Evolutionary conservation across 2,113 vertebrate species (phyloP), one percentile per base, ranked within the genome.

Genomic region (Urocynchramus pylzowi): DNA sequence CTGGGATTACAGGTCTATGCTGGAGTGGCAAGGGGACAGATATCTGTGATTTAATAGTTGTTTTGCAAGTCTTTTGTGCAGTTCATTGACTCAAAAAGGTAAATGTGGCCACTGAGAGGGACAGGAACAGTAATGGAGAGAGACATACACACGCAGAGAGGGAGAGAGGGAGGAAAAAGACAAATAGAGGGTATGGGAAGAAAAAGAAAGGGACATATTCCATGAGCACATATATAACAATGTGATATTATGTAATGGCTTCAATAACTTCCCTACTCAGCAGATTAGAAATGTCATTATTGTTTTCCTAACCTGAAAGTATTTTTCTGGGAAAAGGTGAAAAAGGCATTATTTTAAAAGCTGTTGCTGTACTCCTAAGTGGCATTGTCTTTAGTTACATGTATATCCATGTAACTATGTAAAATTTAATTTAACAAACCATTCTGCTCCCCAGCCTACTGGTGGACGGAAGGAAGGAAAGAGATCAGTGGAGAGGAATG

Each of bases 391-490:
- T 70, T 39, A 83, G 20, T 30, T 71, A 41, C 57, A 57, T 26
- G 33, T 50, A 77, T 59, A 84, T 45, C 52, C 57, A 87, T 44
- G 19, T 22, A 96, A 71, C 50, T 69, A 49, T 70, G 60, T 74
- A 92, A 93, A 83, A 47, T 69, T 79, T 22, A 86, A 76, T 93
- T 85, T 90, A 65, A 82, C 89, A 95, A 91, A 16, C 14, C 33
- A 54, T 75, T 88, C 82, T 90, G 31, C 70, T 90, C 35, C n/a
- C 39, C 23, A 91, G 83, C 47, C 79, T 64, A 56, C 37, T 88
- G 90, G 68, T 0, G 60, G 95, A 95, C 70, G 90, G 93, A 95
- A 95, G 96, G 96, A 97, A 97, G 96, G 96, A 97, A 97, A 90
- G 92, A 92, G 87, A 93, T 87, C 94, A 97, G 79, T 84, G 59